A percentile compares a stretch with the other conserved stretches of the same genome.
Evolutionary conservation across 2,113 vertebrate genomes (phyloP).

Genomic region (Myotis yumanensis): DNA sequence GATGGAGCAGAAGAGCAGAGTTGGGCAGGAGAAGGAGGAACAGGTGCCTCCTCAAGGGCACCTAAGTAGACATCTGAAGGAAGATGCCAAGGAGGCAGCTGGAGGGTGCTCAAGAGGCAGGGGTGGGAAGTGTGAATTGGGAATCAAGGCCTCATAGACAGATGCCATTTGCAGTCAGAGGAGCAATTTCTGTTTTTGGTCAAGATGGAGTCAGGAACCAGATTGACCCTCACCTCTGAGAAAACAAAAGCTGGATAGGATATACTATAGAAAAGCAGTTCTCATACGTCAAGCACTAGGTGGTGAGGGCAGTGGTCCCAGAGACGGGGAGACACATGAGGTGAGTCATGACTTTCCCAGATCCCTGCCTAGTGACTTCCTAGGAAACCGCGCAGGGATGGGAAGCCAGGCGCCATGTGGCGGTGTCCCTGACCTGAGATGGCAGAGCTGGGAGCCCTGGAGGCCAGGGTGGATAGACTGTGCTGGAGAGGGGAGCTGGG

Average conservation of each 20-base stretch:
- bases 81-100: too few species aligned
- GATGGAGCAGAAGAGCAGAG: background rate
- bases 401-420: too few species aligned
- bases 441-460: background rate
- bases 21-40: too few species aligned
- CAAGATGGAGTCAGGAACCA: background rate
- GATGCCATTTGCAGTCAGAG: background rate
- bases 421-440: background rate
- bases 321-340: accelerated
- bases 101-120: too few species aligned
- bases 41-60: accelerated
- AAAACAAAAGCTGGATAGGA: background rate
- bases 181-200: background rate
- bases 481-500: background rate
- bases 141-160: background rate
- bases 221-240: too few species aligned
- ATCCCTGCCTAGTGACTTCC: background rate
- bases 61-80: accelerated
- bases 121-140: background rate
- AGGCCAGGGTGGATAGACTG: background rate
- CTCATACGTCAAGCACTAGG: accelerated
- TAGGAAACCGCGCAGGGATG: accelerated
- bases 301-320: too few species aligned
- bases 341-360: background rate
- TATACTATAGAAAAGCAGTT: background rate